A percentile compares a stretch with the other conserved stretches of the same genome.
These are phyloP conservation scores for Syngnathus typhle DNA, from an alignment of 2,113 vertebrate genomes.

Conservation along the genomic window DNA sequence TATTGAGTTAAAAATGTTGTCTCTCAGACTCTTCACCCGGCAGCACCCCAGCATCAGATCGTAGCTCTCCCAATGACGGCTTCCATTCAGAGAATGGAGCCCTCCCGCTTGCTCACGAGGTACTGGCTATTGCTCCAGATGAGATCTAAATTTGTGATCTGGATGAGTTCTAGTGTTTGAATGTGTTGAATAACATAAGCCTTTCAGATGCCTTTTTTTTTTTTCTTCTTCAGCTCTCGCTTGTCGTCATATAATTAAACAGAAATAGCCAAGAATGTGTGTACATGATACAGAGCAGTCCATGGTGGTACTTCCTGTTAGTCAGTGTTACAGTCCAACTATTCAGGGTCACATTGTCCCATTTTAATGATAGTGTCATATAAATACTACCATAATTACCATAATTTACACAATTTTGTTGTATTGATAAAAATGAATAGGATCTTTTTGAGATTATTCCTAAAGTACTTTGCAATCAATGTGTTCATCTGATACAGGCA, in stretches of 20 bases:
- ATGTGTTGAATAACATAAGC: neutral
- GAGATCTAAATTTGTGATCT: neutral
- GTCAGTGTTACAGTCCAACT: neutral
- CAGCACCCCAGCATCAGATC: slow-evolving; percentile 83
- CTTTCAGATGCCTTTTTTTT: neutral
- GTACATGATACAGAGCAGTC: neutral
- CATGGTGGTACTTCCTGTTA: neutral
- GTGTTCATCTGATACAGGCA: slow-evolving; percentile 24
- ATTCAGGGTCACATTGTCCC: neutral
- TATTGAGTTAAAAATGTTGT: neutral
- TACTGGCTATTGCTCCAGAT: slow-evolving; percentile 37
- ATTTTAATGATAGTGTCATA: neutral
- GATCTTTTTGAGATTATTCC: neutral
- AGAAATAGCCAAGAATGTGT: neutral
- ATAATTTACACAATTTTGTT: neutral
- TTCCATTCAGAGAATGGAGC: slow-evolving; percentile 71
- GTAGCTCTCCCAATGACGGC: slow-evolving; percentile 89
- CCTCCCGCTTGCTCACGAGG: slow-evolving; percentile 74
- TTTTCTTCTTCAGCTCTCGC: neutral
- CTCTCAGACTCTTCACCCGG: slow-evolving; percentile 83
- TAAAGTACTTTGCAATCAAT: neutral
- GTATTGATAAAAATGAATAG: neutral
- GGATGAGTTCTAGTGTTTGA: neutral
- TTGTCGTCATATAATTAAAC: neutral
- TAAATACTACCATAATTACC: neutral